Percentiles rank a stretch among this genome's conserved stretches.
These are phyloP conservation scores for Dendrolimus houi DNA, from an alignment of 2,888 invertebrate genomes.

Conservation along the genomic window DNA sequence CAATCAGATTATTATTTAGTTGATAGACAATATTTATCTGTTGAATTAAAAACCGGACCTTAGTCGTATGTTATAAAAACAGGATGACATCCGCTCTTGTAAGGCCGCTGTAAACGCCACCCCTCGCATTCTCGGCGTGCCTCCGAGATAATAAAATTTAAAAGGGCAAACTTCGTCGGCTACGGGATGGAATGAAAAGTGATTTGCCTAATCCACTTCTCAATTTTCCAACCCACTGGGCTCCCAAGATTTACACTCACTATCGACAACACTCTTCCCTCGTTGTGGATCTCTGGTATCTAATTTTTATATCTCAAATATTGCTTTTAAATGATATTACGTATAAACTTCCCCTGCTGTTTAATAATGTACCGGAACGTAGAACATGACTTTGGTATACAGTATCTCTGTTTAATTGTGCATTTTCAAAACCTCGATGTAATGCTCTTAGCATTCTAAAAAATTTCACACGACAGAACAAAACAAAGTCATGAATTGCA, in stretches of 20 bases:
- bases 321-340: slow-evolving; percentile 3
- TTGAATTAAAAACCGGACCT: no score
- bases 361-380: no score
- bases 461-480: no score
- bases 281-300: slow-evolving; percentile 17
- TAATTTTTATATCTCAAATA: slow-evolving; percentile 4
- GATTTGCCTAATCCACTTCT: slow-evolving; percentile 75
- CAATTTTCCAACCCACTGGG: slow-evolving; percentile 68
- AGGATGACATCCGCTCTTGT: background rate
- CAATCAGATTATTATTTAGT: no score
- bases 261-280: slow-evolving; percentile 31
- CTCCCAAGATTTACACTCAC: slow-evolving; percentile 34
- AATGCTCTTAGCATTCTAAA: no score
- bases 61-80: no score
- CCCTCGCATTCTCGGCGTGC: slow-evolving; percentile 18
- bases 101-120: background rate
- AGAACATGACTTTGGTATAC: no score
- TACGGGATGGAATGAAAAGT: slow-evolving; percentile 66
- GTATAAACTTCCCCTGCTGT: no score
- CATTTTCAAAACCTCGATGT: no score
- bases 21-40: no score
- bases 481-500: no score
- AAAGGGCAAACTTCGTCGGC: slow-evolving; percentile 68
- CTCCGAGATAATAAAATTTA: slow-evolving; percentile 69
- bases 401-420: no score